phyloP scores from a whole-genome alignment of 2,113 vertebrate genomes.

The Tyrannus savana region DNA sequence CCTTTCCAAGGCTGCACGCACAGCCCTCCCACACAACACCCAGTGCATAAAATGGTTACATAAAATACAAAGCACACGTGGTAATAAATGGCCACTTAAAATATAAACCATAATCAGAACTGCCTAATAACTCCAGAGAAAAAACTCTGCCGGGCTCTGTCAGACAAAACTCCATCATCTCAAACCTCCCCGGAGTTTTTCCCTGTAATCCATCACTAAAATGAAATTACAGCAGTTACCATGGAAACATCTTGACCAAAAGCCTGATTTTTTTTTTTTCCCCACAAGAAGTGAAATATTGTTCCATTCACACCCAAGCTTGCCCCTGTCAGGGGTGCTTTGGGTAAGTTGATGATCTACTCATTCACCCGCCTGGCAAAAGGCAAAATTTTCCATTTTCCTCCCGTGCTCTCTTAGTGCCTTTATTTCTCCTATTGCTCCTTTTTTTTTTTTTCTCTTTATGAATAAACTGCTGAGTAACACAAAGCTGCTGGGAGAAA shows the following conservation, averaged over 20 bases:
- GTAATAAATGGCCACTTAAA: background rate
- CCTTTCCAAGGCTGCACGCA: fast-evolving
- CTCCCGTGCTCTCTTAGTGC: too few relatives aligned
- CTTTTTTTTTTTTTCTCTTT: background rate
- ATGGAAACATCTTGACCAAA: slow-evolving; percentile 39
- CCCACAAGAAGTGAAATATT: background rate
- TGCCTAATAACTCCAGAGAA: background rate
- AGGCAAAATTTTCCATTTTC: background rate
- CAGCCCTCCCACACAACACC: background rate
- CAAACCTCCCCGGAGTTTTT: background rate
- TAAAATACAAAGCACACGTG: fast-evolving
- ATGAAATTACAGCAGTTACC: slow-evolving; percentile 34
- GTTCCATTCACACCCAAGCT: background rate
- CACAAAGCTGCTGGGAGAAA: background rate
- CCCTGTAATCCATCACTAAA: background rate
- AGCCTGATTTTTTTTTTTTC: background rate
- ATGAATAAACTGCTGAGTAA: background rate
- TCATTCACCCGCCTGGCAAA: background rate
- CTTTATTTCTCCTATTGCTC: background rate
- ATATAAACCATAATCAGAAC: background rate
- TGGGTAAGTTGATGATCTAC: background rate
- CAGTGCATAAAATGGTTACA: fast-evolving
- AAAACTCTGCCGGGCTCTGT: background rate
- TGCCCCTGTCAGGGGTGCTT: background rate
- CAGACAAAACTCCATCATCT: background rate